These are phyloP conservation scores for Coluber constrictor DNA, from an alignment of 2,797 vertebrate genomes.

Conservation along the genomic window DNA sequence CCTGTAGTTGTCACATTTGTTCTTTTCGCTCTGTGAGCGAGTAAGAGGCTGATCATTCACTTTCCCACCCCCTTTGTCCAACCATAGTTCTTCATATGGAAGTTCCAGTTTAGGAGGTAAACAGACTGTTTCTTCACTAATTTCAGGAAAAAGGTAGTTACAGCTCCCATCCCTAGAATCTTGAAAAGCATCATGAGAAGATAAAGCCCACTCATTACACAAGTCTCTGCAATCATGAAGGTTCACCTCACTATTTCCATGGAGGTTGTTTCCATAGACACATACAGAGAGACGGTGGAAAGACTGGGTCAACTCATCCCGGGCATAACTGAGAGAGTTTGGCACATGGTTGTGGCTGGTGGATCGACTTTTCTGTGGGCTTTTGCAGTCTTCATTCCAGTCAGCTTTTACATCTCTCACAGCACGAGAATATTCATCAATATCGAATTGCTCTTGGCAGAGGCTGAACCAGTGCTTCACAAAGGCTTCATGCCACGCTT, in stretches of 20 bases:
- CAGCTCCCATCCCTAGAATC: constrained; percentile 79
- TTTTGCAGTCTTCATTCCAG: constrained; percentile 93
- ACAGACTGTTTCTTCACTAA: constrained; percentile 72
- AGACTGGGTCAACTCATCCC: constrained; percentile 95
- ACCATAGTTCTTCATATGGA: constrained; percentile 95
- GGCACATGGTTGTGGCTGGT: constrained; percentile 83
- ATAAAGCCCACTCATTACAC: constrained; percentile 85
- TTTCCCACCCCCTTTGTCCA: constrained; percentile 81
- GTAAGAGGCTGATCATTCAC: constrained; percentile 67
- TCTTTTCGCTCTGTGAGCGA: constrained; percentile 72
- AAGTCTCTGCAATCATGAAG: constrained; percentile 89
- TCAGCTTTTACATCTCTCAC: constrained; percentile 91
- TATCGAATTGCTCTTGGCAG: constrained; percentile 96
- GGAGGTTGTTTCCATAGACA: constrained; percentile 94
- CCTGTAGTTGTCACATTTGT: constrained; percentile 72
- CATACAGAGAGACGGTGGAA: constrained; percentile 97
- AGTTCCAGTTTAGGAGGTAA: constrained; percentile 79
- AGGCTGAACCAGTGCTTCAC: constrained; percentile 92
- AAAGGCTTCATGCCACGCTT: constrained; percentile 86
- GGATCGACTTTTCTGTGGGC: constrained; percentile 87
- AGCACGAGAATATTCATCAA: constrained; percentile 93
- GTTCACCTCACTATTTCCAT: constrained; percentile 96
- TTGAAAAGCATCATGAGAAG: constrained; percentile 80
- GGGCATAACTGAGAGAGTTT: constrained; percentile 88
- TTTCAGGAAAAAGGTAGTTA: constrained; percentile 86